Evolutionary conservation across 2,888 invertebrate species (phyloP).

Genomic region (Hypolimnas misippus): DNA sequence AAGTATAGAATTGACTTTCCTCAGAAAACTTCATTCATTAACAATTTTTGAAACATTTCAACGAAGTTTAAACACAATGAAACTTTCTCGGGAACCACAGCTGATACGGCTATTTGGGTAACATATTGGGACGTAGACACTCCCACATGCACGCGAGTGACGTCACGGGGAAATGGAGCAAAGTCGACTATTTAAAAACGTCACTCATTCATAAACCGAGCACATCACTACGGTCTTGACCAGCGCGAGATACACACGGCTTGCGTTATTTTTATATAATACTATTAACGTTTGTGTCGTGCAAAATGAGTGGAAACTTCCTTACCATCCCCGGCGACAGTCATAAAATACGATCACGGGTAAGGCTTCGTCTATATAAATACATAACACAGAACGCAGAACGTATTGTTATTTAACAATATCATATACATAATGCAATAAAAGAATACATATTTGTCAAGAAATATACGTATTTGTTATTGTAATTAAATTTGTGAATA

Average conservation of each 20-base stretch:
- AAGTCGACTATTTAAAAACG: constrained; percentile 70
- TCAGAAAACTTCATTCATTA: neutral
- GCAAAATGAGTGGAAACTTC: constrained; percentile 80
- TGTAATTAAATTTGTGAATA: neutral
- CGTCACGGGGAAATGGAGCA: constrained; percentile 55
- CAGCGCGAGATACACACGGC: constrained; percentile 71
- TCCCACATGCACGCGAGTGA: constrained; percentile 52
- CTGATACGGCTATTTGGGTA: constrained; percentile 50
- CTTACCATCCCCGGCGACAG: constrained; percentile 77
- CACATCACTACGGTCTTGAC: constrained; percentile 63
- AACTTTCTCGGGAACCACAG: constrained; percentile 52
- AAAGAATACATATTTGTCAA: neutral
- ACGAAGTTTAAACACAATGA: constrained; percentile 40
- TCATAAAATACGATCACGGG: constrained; percentile 71
- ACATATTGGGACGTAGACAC: constrained; percentile 67
- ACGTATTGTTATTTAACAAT: neutral
- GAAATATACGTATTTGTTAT: neutral
- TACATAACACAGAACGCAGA: neutral
- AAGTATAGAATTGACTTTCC: neutral
- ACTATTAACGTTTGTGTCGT: constrained; percentile 50
- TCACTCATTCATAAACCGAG: constrained; percentile 79
- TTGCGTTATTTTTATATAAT: constrained; percentile 54
- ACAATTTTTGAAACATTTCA: neutral
- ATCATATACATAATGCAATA: neutral
- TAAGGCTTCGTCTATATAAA: constrained; percentile 53